These are phyloP conservation scores for Cerastis rubricosa DNA, from an alignment of 2,888 invertebrate genomes.

Conservation along the genomic window DNA sequence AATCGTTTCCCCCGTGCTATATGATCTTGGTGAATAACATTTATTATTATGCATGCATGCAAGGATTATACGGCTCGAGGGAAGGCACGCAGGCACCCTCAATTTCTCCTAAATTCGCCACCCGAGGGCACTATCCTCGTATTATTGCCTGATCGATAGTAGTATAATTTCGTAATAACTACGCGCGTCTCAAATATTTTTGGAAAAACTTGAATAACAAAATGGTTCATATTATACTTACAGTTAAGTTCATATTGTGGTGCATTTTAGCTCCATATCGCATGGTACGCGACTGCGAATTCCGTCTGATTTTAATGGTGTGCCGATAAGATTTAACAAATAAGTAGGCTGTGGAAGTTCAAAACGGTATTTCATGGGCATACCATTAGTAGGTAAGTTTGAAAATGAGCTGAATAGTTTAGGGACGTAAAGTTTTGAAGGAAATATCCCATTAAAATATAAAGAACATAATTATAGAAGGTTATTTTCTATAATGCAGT, in stretches of 20 bases:
- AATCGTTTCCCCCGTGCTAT: constrained; percentile 78
- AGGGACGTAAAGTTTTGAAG: constrained; percentile 15
- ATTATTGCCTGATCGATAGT: constrained; percentile 88
- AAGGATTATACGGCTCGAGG: constrained; percentile 80
- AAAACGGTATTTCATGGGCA: constrained; percentile 4
- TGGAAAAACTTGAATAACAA: constrained; percentile 69
- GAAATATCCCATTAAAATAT: constrained; percentile 30
- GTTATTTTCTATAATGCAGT: constrained; percentile 69
- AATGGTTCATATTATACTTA: constrained; percentile 49
- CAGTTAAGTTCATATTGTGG: constrained; percentile 47
- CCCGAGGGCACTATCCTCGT: constrained; percentile 85
- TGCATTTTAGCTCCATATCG: constrained; percentile 32
- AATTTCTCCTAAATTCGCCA: constrained; percentile 89
- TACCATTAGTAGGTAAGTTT: constrained; percentile 8
- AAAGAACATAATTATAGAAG: constrained; percentile 29
- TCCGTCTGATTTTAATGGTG: constrained; percentile 33
- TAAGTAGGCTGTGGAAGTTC: constrained; percentile 17
- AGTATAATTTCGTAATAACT: constrained; percentile 87
- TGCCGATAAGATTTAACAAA: constrained; percentile 46
- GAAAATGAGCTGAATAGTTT: neutral
- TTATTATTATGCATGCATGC: constrained; percentile 83
- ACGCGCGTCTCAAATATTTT: constrained; percentile 79
- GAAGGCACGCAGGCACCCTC: constrained; percentile 85
- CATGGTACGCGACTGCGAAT: constrained; percentile 37
- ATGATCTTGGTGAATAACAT: constrained; percentile 83